Evolutionary conservation across 1,140 invertebrate genomes (phyloP).

Genomic region (Lycorma delicatula): DNA sequence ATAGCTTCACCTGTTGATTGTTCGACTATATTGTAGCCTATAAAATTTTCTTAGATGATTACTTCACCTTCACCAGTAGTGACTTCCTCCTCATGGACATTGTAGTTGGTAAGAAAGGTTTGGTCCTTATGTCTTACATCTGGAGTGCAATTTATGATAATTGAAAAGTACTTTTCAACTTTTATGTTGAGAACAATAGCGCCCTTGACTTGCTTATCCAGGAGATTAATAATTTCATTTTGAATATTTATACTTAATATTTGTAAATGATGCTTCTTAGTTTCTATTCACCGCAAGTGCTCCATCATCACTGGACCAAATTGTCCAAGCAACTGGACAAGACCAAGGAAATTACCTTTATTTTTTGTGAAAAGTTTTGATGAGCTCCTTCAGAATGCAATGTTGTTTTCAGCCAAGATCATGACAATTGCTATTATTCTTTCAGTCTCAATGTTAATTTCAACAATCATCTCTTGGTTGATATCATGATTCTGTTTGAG

Average conservation of each 20-base stretch:
- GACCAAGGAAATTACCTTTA: constrained; percentile 26
- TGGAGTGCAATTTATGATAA: constrained; percentile 21
- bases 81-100: constrained; percentile 14
- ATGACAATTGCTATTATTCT: constrained; percentile 18
- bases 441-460: constrained; percentile 11
- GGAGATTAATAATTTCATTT: constrained; percentile 29
- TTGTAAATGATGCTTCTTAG: constrained; percentile 13
- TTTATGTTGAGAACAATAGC: constrained; percentile 24
- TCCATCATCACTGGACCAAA: constrained; percentile 24
- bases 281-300: constrained; percentile 20
- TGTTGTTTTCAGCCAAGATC: constrained; percentile 21
- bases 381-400: constrained; percentile 21
- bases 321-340: constrained; percentile 22
- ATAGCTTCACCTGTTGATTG: constrained; percentile 10
- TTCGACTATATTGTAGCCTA: constrained; percentile 4
- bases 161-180: constrained; percentile 22
- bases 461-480: neutral
- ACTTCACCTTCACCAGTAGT: neutral
- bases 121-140: constrained; percentile 18
- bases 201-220: constrained; percentile 21
- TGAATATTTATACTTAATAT: constrained; percentile 24
- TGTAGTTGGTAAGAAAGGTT: constrained; percentile 9
- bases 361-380: constrained; percentile 19
- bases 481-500: constrained; percentile 4
- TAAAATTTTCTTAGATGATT: constrained; percentile 15